These are phyloP conservation scores for Premnoplex brunnescens DNA, from an alignment of 2,797 vertebrate species.

Conservation along the genomic window DNA sequence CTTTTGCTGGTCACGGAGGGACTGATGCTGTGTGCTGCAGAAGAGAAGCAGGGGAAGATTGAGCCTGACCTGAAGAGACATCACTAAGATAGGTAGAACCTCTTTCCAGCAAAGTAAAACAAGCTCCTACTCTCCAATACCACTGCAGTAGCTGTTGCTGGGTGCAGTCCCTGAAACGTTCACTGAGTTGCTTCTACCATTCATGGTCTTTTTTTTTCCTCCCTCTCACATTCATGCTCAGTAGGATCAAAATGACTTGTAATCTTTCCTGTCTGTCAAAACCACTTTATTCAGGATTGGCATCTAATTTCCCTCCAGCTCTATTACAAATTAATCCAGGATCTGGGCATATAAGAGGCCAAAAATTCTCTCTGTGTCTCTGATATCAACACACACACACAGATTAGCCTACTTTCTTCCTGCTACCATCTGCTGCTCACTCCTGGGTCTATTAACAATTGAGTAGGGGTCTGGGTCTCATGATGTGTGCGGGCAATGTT, in stretches of 20 bases:
- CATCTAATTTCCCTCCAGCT: constrained; percentile 64
- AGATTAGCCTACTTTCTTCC: neutral
- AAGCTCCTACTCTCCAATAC: neutral
- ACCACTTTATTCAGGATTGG: constrained; percentile 58
- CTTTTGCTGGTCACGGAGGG: neutral
- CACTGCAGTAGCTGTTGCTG: neutral
- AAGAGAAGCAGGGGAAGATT: neutral
- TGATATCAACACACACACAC: neutral
- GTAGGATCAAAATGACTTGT: constrained; percentile 51
- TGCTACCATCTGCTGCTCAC: constrained; percentile 49
- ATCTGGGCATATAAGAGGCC: constrained; percentile 9
- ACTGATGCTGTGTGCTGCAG: neutral
- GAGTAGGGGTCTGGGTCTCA: neutral
- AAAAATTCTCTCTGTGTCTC: constrained; percentile 20
- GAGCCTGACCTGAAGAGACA: constrained; percentile 6
- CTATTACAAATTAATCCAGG: constrained; percentile 54
- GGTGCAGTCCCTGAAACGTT: constrained; percentile 14
- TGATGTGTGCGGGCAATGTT: neutral
- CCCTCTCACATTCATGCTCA: constrained; percentile 15
- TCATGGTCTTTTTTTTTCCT: neutral
- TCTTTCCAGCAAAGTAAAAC: neutral
- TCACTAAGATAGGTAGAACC: neutral
- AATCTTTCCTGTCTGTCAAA: constrained; percentile 68
- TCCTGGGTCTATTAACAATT: neutral
- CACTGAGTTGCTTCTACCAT: constrained; percentile 31